Percentiles rank a stretch among this genome's conserved stretches.
Conservation (phyloP, 2,888 invertebrate species). For the Torymus auratus region DNA sequence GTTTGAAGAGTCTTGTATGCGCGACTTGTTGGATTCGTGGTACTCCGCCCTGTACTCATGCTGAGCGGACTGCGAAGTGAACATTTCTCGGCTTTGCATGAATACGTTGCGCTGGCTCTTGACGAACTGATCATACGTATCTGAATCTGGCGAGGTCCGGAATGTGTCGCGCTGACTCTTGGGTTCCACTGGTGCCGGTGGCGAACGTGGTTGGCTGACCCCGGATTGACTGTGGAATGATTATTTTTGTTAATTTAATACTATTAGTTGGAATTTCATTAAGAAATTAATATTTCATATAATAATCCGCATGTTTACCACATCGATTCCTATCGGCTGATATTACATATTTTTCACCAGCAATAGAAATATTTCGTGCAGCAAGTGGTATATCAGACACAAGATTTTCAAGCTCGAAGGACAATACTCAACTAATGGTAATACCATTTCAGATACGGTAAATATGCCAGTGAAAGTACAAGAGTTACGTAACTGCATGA, state of each 20-base stretch:
- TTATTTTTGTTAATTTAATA: background rate
- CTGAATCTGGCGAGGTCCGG: constrained; percentile 73
- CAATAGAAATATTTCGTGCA: too few relatives aligned
- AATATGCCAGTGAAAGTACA: too few relatives aligned
- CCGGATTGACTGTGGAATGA: constrained; percentile 73
- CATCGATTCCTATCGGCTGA: too few relatives aligned
- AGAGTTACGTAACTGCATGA: too few relatives aligned
- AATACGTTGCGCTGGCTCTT: constrained; percentile 75
- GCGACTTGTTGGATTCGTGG: constrained; percentile 10
- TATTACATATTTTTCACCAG: too few relatives aligned
- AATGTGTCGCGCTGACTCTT: constrained; percentile 72
- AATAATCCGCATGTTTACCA: too few relatives aligned
- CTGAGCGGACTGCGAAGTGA: constrained; percentile 68
- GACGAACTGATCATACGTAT: constrained; percentile 71
- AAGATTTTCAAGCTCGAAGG: too few relatives aligned
- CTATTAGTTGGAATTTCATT: background rate
- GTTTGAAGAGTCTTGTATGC: constrained; percentile 22
- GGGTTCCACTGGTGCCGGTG: constrained; percentile 83
- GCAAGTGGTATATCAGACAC: too few relatives aligned
- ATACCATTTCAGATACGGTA: too few relatives aligned
- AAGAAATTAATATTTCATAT: background rate
- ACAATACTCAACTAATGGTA: too few relatives aligned
- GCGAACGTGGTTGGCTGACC: constrained; percentile 81
- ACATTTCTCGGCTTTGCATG: constrained; percentile 73
- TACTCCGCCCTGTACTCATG: constrained; percentile 58